Conservation (phyloP, 2,888 invertebrate genomes). For the Dasypolia templi region DNA sequence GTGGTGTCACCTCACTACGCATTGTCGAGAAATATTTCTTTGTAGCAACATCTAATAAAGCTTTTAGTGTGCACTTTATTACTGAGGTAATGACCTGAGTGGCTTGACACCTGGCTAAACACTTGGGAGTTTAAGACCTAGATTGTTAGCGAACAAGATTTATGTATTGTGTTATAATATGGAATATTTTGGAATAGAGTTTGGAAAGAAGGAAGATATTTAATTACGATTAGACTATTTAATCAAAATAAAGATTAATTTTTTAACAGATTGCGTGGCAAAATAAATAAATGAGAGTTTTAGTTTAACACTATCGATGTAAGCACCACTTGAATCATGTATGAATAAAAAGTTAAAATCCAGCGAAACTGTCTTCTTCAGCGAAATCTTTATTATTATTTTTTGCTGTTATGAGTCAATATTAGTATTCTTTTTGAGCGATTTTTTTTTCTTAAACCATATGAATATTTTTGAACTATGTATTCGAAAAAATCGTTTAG, state of each 20-base stretch:
- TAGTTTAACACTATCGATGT: no score
- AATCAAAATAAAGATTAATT: not conserved
- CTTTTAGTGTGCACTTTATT: slow-evolving; percentile 70
- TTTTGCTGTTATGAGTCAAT: no score
- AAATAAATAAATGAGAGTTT: no score
- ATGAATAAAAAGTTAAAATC: no score
- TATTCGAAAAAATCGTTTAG: no score
- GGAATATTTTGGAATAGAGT: slow-evolving; percentile 10
- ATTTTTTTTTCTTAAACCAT: no score
- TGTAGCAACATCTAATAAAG: slow-evolving; percentile 72
- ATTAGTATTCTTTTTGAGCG: no score
- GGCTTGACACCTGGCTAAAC: slow-evolving; percentile 60
- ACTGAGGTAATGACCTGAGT: slow-evolving; percentile 63
- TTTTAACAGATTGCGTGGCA: not conserved
- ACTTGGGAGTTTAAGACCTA: slow-evolving; percentile 46
- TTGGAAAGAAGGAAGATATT: not conserved
- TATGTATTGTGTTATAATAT: not conserved
- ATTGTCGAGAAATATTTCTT: slow-evolving; percentile 66
- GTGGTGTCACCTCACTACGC: slow-evolving; percentile 72
- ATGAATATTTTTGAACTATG: no score
- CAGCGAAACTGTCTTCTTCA: no score
- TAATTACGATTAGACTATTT: fast-evolving
- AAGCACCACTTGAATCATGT: no score
- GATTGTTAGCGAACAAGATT: slow-evolving; percentile 3
- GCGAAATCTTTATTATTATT: no score